Evolutionary conservation across 1,140 invertebrate species (phyloP).

Genomic region (Campoletis sonorensis): DNA sequence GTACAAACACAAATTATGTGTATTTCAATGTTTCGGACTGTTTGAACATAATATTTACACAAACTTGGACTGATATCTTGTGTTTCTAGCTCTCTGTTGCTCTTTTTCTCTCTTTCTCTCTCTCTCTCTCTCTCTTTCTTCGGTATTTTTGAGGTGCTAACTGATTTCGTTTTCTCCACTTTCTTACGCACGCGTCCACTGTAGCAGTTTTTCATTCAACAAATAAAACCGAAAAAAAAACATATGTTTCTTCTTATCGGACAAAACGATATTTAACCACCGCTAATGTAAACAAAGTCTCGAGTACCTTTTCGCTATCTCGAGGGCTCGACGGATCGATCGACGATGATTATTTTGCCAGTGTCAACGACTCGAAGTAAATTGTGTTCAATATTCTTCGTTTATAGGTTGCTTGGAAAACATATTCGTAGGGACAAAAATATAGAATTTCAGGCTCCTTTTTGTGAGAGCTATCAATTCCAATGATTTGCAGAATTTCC

Average conservation of each 20-base stretch:
- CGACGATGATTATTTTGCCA: background rate
- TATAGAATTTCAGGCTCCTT: background rate
- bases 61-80: conserved; percentile 41
- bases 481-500: too few relatives aligned
- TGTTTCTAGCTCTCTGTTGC: too few relatives aligned
- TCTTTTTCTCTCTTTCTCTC: too few relatives aligned
- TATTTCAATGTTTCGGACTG: conserved; percentile 66
- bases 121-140: too few relatives aligned
- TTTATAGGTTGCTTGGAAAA: background rate
- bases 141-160: too few relatives aligned
- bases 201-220: conserved; percentile 3
- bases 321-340: background rate
- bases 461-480: too few relatives aligned
- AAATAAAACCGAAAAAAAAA: background rate
- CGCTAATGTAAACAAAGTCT: background rate
- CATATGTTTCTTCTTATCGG: conserved; percentile 18
- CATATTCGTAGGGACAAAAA: background rate
- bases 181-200: background rate
- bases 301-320: background rate
- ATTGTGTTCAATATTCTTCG: background rate
- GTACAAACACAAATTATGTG: conserved; percentile 50
- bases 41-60: conserved; percentile 70
- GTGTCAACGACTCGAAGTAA: background rate
- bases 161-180: conserved; percentile 54
- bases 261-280: conserved; percentile 11